Evolutionary conservation across 2,888 invertebrate genomes (phyloP), one percentile per base, ranked within the genome.

Genomic region (Encarsia formosa): DNA sequence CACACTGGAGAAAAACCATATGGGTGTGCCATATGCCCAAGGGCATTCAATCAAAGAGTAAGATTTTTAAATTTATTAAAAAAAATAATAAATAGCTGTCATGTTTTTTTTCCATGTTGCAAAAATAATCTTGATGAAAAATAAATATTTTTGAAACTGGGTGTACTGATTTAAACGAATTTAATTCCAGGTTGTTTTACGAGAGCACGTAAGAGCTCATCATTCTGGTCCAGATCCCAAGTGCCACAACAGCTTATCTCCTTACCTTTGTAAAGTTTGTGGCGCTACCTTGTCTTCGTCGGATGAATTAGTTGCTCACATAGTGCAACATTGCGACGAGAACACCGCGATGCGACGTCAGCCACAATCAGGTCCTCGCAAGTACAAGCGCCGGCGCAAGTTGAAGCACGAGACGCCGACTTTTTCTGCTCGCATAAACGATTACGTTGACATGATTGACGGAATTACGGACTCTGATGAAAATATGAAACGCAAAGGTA

Each of bases 1-100:
- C 91, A 91, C 63, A 91, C 91, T 0, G 88, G 86, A 20, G 88
- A 89, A 67, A 91, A 91, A 67, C 91, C 91, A 0, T 91, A 91
- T 67, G 90, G 87, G 8, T 91, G 91, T 68, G 88, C 90, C 0
- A 89, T 91, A 38, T 91, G 91, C 63, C 88, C 89, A 16, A 82
- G 90, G 54, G 91, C 91, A 23, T 91, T 91, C 73, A 91, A 91
- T 77, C 91, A 91, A 71, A 82, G 89, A 61, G 72, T 73, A 60
- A 65, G 66, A 42, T 35, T n/a, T 32, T 32, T 5, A n/a, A 4
- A n/a, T n/a, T n/a, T n/a, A n/a, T n/a, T n/a, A n/a, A n/a, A n/a
- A n/a, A n/a, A n/a, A n/a, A n/a, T n/a, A n/a, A n/a, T n/a, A n/a
- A n/a, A n/a, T n/a, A n/a, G n/a, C n/a, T n/a, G n/a, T n/a, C n/a